phyloP scores from a whole-genome alignment of 2,888 invertebrate genomes.

The Anticlea derivata region DNA sequence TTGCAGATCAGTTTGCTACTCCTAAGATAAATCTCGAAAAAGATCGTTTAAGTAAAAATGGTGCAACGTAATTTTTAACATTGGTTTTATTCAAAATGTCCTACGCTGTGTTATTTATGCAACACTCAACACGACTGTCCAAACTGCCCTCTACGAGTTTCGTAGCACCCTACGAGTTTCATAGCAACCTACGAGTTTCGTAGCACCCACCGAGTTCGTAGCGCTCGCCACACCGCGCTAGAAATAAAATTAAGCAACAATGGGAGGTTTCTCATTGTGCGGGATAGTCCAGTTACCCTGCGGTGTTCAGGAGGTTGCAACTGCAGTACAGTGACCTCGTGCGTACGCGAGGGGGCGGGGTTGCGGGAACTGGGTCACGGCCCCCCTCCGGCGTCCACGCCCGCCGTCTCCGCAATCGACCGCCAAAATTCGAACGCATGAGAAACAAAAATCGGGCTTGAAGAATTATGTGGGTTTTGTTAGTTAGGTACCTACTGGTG shows the following conservation, averaged over 20 bases:
- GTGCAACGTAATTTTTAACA: constrained; percentile 1
- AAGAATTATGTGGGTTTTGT: constrained; percentile 25
- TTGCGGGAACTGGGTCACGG: constrained; percentile 64
- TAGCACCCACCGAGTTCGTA: constrained; percentile 27
- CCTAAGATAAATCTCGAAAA: too few species aligned
- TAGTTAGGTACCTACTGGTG: constrained; percentile 20
- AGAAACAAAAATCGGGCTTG: constrained; percentile 32
- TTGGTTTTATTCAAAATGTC: too few species aligned
- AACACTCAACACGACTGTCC: constrained; percentile 16
- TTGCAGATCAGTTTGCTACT: too few species aligned
- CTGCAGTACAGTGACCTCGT: constrained; percentile 83
- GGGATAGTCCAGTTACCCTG: constrained; percentile 70
- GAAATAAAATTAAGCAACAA: constrained; percentile 31
- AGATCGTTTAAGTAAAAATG: too few species aligned
- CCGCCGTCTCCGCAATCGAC: constrained; percentile 69
- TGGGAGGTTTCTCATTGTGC: constrained; percentile 31
- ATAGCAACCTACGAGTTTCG: constrained; percentile 28
- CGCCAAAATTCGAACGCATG: constrained; percentile 64
- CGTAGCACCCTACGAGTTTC: constrained; percentile 27
- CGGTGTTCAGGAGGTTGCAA: constrained; percentile 74
- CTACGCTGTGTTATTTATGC: constrained; percentile 5
- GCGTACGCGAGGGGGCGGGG: constrained; percentile 69
- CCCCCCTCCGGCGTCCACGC: constrained; percentile 50
- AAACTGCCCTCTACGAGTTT: constrained; percentile 22
- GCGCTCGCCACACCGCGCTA: constrained; percentile 6